A percentile compares a stretch with the other conserved stretches of the same genome.
These are phyloP conservation scores for Drosophila paramelanica DNA, from an alignment of 2,888 invertebrate genomes.

Conservation along the genomic window DNA sequence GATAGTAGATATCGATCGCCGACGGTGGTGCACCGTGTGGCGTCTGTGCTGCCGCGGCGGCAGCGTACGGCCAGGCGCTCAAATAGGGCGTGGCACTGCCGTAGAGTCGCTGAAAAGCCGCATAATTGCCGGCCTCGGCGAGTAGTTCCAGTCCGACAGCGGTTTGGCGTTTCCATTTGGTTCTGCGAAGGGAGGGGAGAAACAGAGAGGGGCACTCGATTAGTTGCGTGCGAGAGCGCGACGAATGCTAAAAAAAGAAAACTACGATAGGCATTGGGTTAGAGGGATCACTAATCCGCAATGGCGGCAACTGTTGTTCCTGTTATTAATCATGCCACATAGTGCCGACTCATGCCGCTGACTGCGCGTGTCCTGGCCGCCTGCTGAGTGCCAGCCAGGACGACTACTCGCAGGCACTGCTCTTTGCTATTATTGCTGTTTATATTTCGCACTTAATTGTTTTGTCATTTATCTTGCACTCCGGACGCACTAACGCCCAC, in stretches of 20 bases:
- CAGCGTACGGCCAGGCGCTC: conserved; percentile 87
- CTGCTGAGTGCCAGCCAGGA: conserved; percentile 46
- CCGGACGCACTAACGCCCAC: conserved; percentile 33
- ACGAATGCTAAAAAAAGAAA: conserved; percentile 43
- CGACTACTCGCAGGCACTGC: conserved; percentile 4
- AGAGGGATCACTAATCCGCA: conserved; percentile 31
- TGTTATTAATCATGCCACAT: conserved; percentile 62
- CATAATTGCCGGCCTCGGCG: conserved; percentile 98
- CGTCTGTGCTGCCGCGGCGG: conserved; percentile 85
- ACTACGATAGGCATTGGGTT: conserved; percentile 14
- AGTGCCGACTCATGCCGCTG: conserved; percentile 65
- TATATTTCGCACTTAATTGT: conserved; percentile 84
- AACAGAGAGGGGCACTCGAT: conserved; percentile 5
- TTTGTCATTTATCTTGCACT: conserved; percentile 81
- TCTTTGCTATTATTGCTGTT: conserved; percentile 67
- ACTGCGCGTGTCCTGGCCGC: conserved; percentile 63
- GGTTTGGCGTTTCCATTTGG: conserved; percentile 99
- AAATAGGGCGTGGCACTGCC: conserved; percentile 89
- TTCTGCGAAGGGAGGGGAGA: conserved; percentile 86
- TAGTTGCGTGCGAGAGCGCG: conserved; percentile 32
- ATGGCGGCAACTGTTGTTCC: conserved; percentile 13
- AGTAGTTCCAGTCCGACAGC: conserved; percentile 98
- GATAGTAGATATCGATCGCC: conserved; percentile 92
- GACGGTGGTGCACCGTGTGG: conserved; percentile 88
- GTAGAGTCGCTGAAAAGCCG: conserved; percentile 97